Conservation (phyloP, 2,113 vertebrate species). For the Pristiophorus japonicus region DNA sequence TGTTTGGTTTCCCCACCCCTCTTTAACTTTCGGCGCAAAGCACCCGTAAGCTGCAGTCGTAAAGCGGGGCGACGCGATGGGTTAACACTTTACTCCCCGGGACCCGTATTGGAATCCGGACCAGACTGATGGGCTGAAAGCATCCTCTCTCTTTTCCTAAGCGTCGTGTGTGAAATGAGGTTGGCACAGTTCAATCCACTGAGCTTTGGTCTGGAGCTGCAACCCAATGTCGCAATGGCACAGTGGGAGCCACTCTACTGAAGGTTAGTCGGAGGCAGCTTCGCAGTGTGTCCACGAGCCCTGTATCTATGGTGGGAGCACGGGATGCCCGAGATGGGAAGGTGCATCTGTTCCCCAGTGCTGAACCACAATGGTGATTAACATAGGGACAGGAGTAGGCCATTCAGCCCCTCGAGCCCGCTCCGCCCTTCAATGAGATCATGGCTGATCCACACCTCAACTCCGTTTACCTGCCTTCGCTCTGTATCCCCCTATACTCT, state of each 20-base stretch:
- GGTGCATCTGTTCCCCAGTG: not conserved
- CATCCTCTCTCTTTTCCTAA: not conserved
- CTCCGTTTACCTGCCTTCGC: not conserved
- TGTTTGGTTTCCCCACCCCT: not conserved
- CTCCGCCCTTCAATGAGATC: too few species aligned
- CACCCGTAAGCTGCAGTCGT: not conserved
- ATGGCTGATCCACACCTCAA: not conserved
- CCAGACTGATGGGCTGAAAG: not conserved
- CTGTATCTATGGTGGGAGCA: not conserved
- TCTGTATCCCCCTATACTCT: not conserved
- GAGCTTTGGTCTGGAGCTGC: not conserved
- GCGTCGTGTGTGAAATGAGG: not conserved
- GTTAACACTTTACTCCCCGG: not conserved
- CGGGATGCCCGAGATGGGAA: not conserved
- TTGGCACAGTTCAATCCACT: not conserved
- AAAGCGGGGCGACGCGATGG: not conserved
- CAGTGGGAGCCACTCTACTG: not conserved
- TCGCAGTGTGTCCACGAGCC: not conserved
- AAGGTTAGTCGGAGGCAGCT: conserved; percentile 3
- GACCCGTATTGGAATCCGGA: not conserved
- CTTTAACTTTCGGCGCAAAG: not conserved
- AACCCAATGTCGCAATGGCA: not conserved
- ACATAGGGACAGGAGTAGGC: not conserved
- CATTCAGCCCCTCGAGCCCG: not conserved
- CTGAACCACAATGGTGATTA: not conserved